These are phyloP conservation scores for Acanthurus tractus DNA, from an alignment of 2,797 vertebrate genomes.

Conservation along the genomic window DNA sequence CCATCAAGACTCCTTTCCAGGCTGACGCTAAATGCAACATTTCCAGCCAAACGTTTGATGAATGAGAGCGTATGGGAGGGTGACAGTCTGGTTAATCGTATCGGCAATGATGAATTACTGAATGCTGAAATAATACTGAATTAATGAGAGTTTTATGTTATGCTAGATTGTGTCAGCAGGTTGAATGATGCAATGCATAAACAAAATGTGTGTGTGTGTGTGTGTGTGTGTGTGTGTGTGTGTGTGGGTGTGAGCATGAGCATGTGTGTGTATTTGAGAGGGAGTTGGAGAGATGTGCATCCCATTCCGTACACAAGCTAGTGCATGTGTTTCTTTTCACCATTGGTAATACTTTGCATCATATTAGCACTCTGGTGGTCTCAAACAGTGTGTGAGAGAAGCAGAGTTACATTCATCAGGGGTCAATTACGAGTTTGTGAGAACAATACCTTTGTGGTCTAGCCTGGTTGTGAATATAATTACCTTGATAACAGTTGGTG, in stretches of 20 bases:
- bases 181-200: slow-evolving; percentile 69
- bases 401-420: slow-evolving; percentile 51
- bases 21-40: slow-evolving; percentile 56
- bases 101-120: slow-evolving; percentile 73
- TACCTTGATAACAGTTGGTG: slow-evolving; percentile 64
- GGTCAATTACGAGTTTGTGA: slow-evolving; percentile 61
- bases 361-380: slow-evolving; percentile 56
- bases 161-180: slow-evolving; percentile 67
- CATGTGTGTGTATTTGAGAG: not conserved
- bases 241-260: slow-evolving; percentile 9
- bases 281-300: not conserved
- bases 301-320: not conserved
- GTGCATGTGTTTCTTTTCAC: slow-evolving; percentile 19
- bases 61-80: slow-evolving; percentile 67
- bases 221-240: slow-evolving; percentile 18
- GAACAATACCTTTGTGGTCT: slow-evolving; percentile 51
- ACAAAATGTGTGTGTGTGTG: slow-evolving; percentile 23
- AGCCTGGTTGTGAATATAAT: slow-evolving; percentile 52
- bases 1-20: slow-evolving; percentile 27
- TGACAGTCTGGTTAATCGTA: slow-evolving; percentile 81
- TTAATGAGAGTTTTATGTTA: slow-evolving; percentile 75
- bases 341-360: slow-evolving; percentile 38
- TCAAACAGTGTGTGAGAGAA: slow-evolving; percentile 14
- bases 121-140: slow-evolving; percentile 74
- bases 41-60: slow-evolving; percentile 69